Percentiles rank a stretch among this genome's conserved stretches.
phyloP scores from a whole-genome alignment of 2,113 vertebrate genomes.

The Penelope pileata region DNA sequence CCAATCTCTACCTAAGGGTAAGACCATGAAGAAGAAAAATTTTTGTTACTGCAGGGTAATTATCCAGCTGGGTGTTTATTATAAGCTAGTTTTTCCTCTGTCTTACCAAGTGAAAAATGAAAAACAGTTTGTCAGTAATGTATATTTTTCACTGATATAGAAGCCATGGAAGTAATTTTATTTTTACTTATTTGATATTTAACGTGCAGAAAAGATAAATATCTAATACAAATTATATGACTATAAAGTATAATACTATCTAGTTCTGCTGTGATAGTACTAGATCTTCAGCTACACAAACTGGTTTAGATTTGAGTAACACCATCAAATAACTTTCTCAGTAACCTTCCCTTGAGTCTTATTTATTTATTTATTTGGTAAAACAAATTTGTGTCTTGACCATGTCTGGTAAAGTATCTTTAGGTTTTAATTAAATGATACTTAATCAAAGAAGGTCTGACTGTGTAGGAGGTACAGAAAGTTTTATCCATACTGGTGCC shows the following conservation, averaged over 20 bases:
- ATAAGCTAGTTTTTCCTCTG: background rate
- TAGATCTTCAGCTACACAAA: background rate
- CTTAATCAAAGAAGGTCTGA: background rate
- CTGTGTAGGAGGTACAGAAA: background rate
- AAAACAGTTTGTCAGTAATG: background rate
- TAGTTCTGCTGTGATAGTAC: background rate
- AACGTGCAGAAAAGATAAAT: background rate
- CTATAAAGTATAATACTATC: background rate
- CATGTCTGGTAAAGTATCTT: background rate
- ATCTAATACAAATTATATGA: background rate
- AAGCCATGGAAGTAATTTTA: background rate
- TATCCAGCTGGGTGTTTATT: background rate
- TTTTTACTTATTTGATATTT: background rate
- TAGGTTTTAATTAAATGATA: background rate
- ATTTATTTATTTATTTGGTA: background rate
- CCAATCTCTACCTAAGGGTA: slow-evolving; percentile 89
- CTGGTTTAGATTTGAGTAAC: background rate
- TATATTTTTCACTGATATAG: background rate
- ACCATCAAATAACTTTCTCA: background rate
- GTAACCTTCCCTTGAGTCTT: background rate
- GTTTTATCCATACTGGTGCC: background rate
- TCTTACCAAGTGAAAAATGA: background rate
- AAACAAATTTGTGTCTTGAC: background rate
- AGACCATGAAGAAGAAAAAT: background rate
- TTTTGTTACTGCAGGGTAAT: background rate